Evolutionary conservation across 2,888 invertebrate species (phyloP), one percentile per base, ranked within the genome.

Genomic region (Ctenicera cuprea): DNA sequence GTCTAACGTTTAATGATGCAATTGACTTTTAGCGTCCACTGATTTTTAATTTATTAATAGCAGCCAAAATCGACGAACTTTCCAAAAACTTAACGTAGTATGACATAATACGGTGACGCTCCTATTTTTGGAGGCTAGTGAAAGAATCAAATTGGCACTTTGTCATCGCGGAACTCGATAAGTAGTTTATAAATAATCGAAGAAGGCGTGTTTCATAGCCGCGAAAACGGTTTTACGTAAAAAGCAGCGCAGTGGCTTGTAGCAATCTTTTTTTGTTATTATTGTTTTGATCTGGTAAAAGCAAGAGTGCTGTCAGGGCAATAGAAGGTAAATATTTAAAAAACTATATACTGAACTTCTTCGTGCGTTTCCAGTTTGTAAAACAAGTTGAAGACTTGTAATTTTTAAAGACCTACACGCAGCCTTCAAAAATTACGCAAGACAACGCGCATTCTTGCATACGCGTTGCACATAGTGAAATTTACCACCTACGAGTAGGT

Each of bases 181-280:
- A 30, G n/a, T 22, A 30, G 30, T 54, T 50, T 37, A 59, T 59
- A 38, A 59, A 59, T 59, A 59, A 59, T 59, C 59, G 38, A 37
- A 38, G 22, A 37, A 59, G 38, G 38, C 37, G 38, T 59, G 14
- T 20, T 33, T 54, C 2, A 50, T 11, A 22, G 22, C 18, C 9
- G 12, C 50, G 12, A 22, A 20, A 11, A 12, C 50, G 5, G 11
- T 22, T 50, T 48, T 22, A 22, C 12, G 9, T 12, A 14, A 41
- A 41, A 41, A n/a, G 0, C 1, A 2, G 41, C 41, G 4, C 14
- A 14, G 9, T 14, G n/a, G 2, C 38, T n/a, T 11, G 11, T 11
- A n/a, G 41, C 41, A 41, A 41, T 45, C 14, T 38, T 38, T 2
- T 38, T n/a, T n/a, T n/a, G n/a, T 38, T 38, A 8, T 45, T 45